Base-by-base conservation (phyloP, 2,797 vertebrate genomes). In the Mormyrus proboscirostris region DNA sequence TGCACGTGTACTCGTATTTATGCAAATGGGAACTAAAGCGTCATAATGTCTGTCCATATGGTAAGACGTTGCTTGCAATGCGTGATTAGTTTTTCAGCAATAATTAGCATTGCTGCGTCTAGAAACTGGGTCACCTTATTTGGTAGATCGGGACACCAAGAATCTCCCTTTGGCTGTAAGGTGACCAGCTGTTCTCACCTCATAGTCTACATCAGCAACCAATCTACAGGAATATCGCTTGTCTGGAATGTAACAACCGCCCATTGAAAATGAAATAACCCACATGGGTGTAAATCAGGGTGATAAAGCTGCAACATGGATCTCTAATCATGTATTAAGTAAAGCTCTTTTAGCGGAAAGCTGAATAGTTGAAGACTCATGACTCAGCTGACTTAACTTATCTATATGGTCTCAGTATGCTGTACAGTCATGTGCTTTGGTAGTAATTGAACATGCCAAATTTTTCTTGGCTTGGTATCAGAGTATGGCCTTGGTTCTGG, bases 171-270 rank as follows among this genome's bases (percentile, higher is more conserved):
- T 9, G 9, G 59, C 41, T 47, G 9, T 88, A 33, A 88, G 41
- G 44, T 88, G 87, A 88, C n/a, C 87, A 88, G 87, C 87, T 88
- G 55, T 88, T 69, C 59, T 25, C 59, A 57, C 6, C 29, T 62
- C 14, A 22, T 69, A 22, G 14, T 49, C 87, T 62, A 22, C 55
- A 47, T 87, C 53, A 87, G 44, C 55, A 59, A 22, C 9, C 44
- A 73, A 41, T 25, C 57, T 41, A 25, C 59, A 88, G 47, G 8
- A 88, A 44, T 29, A 55, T 73, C 44, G 3, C 87, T 88, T 22
- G 41, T 50, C 44, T 88, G 14, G 22, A 88, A 73, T 49, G 19
- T 22, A 22, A 57, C 53, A 87, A 51, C 51, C 38, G 22, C 12
- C 29, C 22, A 10, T 57, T 83, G 79, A 83, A 83, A 83, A 83